Percentiles rank a stretch among this genome's conserved stretches.
phyloP scores from a whole-genome alignment of 1,140 invertebrate species.

The Drosophila bifasciata region DNA sequence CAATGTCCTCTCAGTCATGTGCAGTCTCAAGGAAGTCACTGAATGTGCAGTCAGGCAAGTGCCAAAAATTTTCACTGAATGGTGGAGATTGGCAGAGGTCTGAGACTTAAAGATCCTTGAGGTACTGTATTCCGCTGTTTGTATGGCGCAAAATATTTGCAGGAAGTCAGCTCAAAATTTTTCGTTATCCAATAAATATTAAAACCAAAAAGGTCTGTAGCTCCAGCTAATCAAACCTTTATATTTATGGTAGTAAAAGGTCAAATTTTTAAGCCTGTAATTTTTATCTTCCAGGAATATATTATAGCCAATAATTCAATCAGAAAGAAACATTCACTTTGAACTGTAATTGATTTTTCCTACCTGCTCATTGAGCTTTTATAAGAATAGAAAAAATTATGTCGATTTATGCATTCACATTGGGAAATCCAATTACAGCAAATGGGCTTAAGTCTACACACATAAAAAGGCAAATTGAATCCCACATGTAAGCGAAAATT shows the following conservation, averaged over 20 bases:
- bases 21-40: too few relatives aligned
- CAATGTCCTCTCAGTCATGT: constrained; percentile 15
- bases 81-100: neutral
- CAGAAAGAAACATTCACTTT: constrained; percentile 2
- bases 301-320: constrained; percentile 10
- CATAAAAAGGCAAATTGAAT: constrained; percentile 27
- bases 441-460: constrained; percentile 27
- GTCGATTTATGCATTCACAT: constrained; percentile 10
- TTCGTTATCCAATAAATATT: constrained; percentile 22
- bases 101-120: neutral
- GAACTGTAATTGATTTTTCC: constrained; percentile 31
- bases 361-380: neutral
- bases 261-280: neutral
- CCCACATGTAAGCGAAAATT: neutral
- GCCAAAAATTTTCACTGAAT: constrained; percentile 23
- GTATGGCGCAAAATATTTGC: constrained; percentile 13
- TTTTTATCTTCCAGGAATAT: constrained; percentile 9
- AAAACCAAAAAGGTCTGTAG: constrained; percentile 1
- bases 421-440: constrained; percentile 31
- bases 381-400: constrained; percentile 8
- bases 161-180: constrained; percentile 11
- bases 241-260: neutral
- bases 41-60: constrained; percentile 24
- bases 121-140: neutral
- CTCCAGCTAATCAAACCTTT: constrained; percentile 7